Conservation (phyloP, 2,888 invertebrate genomes). For the Palloptera scutellata region DNA sequence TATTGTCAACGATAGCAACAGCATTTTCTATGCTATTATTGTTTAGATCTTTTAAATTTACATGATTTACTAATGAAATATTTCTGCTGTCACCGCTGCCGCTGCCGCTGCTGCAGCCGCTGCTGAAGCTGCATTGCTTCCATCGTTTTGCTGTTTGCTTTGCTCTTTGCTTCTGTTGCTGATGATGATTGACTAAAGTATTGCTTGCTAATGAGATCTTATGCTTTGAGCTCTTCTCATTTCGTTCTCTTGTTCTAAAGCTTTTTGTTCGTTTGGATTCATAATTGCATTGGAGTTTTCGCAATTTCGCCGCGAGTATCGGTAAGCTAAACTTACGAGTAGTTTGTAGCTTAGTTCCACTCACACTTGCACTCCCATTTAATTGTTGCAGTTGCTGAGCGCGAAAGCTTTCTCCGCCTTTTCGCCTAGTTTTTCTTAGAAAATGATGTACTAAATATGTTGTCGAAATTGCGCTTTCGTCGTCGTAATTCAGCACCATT, state of each 20-base stretch:
- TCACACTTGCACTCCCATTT: constrained; percentile 24
- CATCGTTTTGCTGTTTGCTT: not conserved
- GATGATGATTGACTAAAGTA: constrained; percentile 26
- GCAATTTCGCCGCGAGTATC: constrained; percentile 19
- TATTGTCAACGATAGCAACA: not conserved
- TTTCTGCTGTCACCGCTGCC: constrained; percentile 17
- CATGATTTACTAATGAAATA: not conserved
- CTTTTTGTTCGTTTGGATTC: constrained; percentile 2
- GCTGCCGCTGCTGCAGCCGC: constrained; percentile 21
- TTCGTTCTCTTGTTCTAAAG: constrained; percentile 3
- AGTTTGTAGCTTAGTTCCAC: constrained; percentile 13
- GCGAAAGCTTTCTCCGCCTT: constrained; percentile 27
- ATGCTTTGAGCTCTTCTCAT: constrained; percentile 21
- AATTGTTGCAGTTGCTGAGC: constrained; percentile 31
- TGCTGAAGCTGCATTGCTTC: constrained; percentile 3
- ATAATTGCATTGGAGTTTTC: not conserved
- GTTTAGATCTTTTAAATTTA: not conserved
- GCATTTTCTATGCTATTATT: too few species aligned
- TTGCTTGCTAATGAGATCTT: constrained; percentile 27
- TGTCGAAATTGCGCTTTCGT: constrained; percentile 8
- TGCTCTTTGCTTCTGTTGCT: constrained; percentile 10
- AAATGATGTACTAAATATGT: constrained; percentile 13
- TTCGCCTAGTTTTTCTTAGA: constrained; percentile 30
- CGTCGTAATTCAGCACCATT: constrained; percentile 31
- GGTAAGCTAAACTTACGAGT: constrained; percentile 9